phyloP scores from a whole-genome alignment of 2,888 invertebrate genomes.

The Cryptophagus acutangulus region DNA sequence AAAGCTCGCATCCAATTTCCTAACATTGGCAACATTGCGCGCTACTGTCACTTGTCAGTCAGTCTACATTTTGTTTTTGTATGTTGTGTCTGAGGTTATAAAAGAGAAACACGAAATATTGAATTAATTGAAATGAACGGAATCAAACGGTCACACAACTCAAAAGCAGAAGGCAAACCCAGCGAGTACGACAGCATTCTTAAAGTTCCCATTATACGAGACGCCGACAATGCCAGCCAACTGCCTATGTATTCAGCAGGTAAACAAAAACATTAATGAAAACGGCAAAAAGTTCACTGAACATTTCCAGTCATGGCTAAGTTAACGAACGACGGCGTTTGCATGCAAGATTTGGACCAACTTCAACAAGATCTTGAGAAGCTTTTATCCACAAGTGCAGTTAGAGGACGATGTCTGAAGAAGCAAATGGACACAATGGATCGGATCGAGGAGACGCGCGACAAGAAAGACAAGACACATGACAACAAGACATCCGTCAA shows the following conservation, averaged over 20 bases:
- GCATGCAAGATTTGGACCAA: slow-evolving; percentile 83
- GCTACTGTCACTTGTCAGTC: too few relatives aligned
- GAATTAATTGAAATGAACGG: too few relatives aligned
- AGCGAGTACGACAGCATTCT: too few relatives aligned
- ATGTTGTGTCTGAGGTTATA: too few relatives aligned
- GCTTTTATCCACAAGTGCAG: slow-evolving; percentile 75
- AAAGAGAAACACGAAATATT: too few relatives aligned
- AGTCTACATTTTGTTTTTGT: too few relatives aligned
- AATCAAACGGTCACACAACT: too few relatives aligned
- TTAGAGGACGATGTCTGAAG: slow-evolving; percentile 73
- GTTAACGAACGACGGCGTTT: slow-evolving; percentile 69
- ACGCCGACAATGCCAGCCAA: slow-evolving; percentile 61
- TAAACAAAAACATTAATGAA: slow-evolving; percentile 32
- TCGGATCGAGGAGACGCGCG: slow-evolving; percentile 51
- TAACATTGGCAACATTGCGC: too few relatives aligned
- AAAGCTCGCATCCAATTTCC: too few relatives aligned
- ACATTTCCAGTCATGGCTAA: slow-evolving; percentile 57
- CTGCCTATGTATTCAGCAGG: slow-evolving; percentile 62
- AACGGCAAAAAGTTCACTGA: too few relatives aligned
- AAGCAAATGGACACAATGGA: slow-evolving; percentile 69
- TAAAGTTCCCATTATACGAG: slow-evolving; percentile 68
- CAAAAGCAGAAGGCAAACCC: too few relatives aligned
- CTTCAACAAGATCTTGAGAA: slow-evolving; percentile 85
- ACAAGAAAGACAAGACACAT: slow-evolving; percentile 45
- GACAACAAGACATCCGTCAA: slow-evolving; percentile 43